Evolutionary conservation across 2,113 vertebrate species (phyloP), one percentile per base, ranked within the genome.

Genomic region (Epinephelus lanceolatus): DNA sequence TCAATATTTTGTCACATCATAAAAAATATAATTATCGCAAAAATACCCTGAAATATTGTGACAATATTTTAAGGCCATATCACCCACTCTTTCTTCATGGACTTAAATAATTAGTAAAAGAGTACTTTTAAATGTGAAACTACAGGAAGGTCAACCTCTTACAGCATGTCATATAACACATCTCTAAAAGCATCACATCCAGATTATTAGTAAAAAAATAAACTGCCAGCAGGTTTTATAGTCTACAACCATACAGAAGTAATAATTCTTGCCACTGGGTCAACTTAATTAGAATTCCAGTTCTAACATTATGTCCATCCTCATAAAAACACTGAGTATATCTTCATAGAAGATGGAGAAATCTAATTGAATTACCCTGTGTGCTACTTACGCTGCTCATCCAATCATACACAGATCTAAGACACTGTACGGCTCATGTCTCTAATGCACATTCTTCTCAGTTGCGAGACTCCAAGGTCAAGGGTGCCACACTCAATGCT

Each of bases 281-380:
- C 15, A 7, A 56, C 49, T 80, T 23, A 3, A 69, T 79, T 79
- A 61, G 2, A 65, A 81, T 79, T 67, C 17, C 21, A n/a, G 33
- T 86, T 57, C 56, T 85, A 47, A 63, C 45, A 55, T 3, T 66
- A 63, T 27, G 27, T 47, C 52, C 57, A 55, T 23, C 45, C 10
- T 33, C 23, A 60, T 3, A 67, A 59, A 76, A 69, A 67, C 49
- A 52, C 42, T 67, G 23, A 56, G 17, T 45, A 5, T n/a, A 63
- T 68, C 19, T 70, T 42, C 17, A 70, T 19, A 77, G 21, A 76
- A 30, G 63, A 81, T 74, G 42, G 25, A 67, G 47, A 27, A 78
- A 51, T 37, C 13, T 67, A 83, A 71, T 77, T 69, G 55, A 85
- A 80, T 70, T 10, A 77, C 27, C 9, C 30, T 62, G 1, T 27